Evolutionary conservation across 2,888 invertebrate genomes (phyloP), one percentile per base, ranked within the genome.

Genomic region (Beris chalybata): DNA sequence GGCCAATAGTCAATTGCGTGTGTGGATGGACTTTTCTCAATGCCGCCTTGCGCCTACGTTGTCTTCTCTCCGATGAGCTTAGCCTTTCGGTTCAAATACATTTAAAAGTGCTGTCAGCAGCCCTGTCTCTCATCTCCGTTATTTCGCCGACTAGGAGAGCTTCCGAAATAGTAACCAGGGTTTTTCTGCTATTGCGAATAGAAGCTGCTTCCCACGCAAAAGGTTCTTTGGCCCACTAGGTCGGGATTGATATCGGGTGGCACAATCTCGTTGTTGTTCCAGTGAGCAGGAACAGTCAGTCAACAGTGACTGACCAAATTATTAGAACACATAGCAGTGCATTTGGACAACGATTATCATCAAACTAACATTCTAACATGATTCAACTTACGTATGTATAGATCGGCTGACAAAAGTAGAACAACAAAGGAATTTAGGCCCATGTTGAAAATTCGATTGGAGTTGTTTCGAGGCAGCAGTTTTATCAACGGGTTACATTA

Each of bases 1-100:
- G 22, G 43, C 38, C 61, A 52, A 61, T 61, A 59, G 48, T 59
- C 59, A 59, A 32, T 59, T 59, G 48, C n/a, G 4, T 48, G 15
- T 59, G 59, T 58, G 30, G 44, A 56, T 47, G 13, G 58, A 31
- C 31, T 48, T 15, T 47, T 1, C 30, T 31, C 31, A 48, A 59
- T 48, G n/a, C 52, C 22, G 48, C 47, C 31, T 61, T 38, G 59
- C 48, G 59, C 50, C 59, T 48, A 50, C 48, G 22, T 30, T n/a
- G 47, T 45, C 29, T 58, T 58, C 57, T n/a, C 44, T 44, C 29
- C 44, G 4, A 22, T 7, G 4, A 12, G 15, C 38, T 38, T 38
- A 38, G 38, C 9, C 38, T 5, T 45, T 58, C 58, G 9, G 12
- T 30, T 47, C 7, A 13, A 56, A 22, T 59, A 52, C 22, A 52